Evolutionary conservation across 2,113 vertebrate species (phyloP), one percentile per base, ranked within the genome.

Genomic region (Ceyx margarethae): DNA sequence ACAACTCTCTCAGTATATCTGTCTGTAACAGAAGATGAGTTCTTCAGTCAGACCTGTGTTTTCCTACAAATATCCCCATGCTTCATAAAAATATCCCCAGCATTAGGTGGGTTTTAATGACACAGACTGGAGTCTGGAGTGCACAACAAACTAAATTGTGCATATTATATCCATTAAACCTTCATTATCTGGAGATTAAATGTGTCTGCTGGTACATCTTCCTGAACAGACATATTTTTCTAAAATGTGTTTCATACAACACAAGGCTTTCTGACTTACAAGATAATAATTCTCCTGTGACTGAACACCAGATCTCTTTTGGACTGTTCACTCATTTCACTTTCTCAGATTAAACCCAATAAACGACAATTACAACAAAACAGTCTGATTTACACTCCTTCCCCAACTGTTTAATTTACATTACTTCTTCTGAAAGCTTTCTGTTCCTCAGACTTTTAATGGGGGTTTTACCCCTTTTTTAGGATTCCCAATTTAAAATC

Each of bases 191-290:
- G 54, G 57, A 89, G n/a, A 57, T 20, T 66, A 78, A 93, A 78
- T 45, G 35, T 42, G 45, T 31, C 76, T 90, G 25, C 42, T 88
- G 31, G 72, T 83, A 40, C 82, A 74, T 74, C 35, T 77, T 88
- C 60, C 37, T 7, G 9, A 85, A 67, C 5, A 58, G 76, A 43
- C 15, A 43, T 77, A 51, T 86, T 37, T 74, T 83, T 68, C 42
- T 66, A 71, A 77, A 92, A 66, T 21, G 15, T 65, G 22, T 31
- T 86, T 74, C 43, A 33, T 58, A 66, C 13, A 81, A 37, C 45
- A 81, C 43, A 81, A 86, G 69, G 73, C 61, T 92, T 92, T 90
- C 69, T 75, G 40, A 48, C 43, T 90, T 72, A 84, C 40, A 78
- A 81, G 77, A n/a, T 13, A 67, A 20, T 37, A 37, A 18, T 67